Percentiles rank a stretch among this genome's conserved stretches.
phyloP scores from a whole-genome alignment of 2,888 invertebrate genomes.

The Margaritifera margaritifera region DNA sequence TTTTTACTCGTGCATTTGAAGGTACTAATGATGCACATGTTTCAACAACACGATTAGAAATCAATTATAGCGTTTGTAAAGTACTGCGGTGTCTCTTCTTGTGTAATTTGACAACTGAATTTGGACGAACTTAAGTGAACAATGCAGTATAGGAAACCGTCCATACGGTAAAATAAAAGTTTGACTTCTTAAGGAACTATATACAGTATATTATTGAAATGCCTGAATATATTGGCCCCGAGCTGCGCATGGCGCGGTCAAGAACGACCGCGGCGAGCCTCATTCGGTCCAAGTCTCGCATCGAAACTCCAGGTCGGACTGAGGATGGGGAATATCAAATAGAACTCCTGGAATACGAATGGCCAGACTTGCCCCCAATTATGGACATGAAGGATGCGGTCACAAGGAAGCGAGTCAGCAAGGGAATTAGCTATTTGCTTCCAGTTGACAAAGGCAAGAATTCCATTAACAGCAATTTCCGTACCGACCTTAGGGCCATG shows the following conservation, averaged over 20 bases:
- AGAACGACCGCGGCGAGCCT: constrained; percentile 16
- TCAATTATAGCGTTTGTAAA: too few species aligned
- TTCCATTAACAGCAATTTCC: constrained; percentile 60
- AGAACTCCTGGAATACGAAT: constrained; percentile 63
- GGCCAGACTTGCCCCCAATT: constrained; percentile 67
- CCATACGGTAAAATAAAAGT: too few species aligned
- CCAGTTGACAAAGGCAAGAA: constrained; percentile 64
- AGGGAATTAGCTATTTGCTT: constrained; percentile 62
- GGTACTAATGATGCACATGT: too few species aligned
- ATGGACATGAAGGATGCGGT: constrained; percentile 62
- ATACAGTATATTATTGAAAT: constrained; percentile 12
- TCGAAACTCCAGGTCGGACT: neutral
- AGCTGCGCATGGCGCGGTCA: constrained; percentile 35
- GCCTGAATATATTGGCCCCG: constrained; percentile 46
- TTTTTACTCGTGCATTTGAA: too few species aligned
- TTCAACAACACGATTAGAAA: too few species aligned
- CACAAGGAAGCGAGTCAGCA: constrained; percentile 55
- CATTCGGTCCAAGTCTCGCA: neutral
- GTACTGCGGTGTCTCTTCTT: too few species aligned
- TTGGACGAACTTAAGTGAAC: too few species aligned
- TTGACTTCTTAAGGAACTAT: too few species aligned
- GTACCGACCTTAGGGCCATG: constrained; percentile 65
- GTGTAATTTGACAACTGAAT: too few species aligned
- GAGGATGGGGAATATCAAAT: constrained; percentile 39
- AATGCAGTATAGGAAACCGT: too few species aligned